A percentile compares a stretch with the other conserved stretches of the same genome.
These are phyloP conservation scores for Nothocercus julius DNA, from an alignment of 2,113 vertebrate species.

Conservation along the genomic window DNA sequence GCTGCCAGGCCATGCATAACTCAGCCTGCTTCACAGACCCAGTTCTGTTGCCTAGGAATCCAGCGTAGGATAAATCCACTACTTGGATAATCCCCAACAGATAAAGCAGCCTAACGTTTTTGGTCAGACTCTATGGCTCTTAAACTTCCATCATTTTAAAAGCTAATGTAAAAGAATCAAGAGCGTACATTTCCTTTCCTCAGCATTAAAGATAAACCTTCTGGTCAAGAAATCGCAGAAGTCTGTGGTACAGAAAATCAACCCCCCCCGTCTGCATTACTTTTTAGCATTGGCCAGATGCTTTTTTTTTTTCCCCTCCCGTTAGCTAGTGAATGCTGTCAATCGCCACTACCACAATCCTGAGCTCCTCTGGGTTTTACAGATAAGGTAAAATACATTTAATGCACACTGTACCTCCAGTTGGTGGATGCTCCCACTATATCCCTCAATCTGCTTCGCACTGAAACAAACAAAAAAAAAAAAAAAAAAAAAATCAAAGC, in stretches of 20 bases:
- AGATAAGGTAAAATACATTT: not conserved
- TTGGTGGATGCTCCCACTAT: constrained; percentile 93
- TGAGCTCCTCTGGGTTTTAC: not conserved
- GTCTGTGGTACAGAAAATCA: not conserved
- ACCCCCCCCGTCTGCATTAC: not conserved
- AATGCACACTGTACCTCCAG: constrained; percentile 87
- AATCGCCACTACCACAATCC: not conserved
- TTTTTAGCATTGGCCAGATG: not conserved
- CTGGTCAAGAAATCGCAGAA: not conserved
- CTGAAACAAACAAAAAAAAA: constrained; percentile 75
- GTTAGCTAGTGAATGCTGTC: not conserved
- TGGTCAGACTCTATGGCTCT: not conserved
- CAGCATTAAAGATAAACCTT: not conserved
- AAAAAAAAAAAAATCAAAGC: constrained; percentile 36
- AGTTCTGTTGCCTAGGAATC: not conserved
- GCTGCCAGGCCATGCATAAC: not conserved
- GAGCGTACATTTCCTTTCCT: not conserved
- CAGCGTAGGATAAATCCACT: not conserved
- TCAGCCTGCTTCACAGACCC: not conserved
- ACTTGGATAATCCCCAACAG: not conserved
- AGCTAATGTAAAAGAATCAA: not conserved
- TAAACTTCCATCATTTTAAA: not conserved
- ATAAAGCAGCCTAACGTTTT: not conserved
- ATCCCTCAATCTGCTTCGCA: constrained; percentile 87
- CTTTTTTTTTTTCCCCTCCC: not conserved